Percentiles rank a stretch among this genome's conserved stretches.
phyloP scores from a whole-genome alignment of 2,797 vertebrate genomes.

The Pitangus sulphuratus region DNA sequence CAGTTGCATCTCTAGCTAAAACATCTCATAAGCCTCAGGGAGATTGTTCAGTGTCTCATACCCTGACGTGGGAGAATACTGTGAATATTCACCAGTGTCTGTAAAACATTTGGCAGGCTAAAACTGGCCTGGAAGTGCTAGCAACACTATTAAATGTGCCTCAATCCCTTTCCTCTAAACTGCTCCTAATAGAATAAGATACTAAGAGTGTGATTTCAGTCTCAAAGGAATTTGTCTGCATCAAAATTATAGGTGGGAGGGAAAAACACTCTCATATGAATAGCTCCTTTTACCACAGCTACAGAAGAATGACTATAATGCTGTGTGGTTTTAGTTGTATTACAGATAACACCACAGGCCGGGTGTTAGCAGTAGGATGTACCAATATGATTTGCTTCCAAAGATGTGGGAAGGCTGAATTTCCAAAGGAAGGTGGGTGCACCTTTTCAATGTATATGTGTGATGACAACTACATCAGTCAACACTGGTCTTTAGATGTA shows the following conservation, averaged over 20 bases:
- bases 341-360: background rate
- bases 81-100: background rate
- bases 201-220: background rate
- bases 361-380: background rate
- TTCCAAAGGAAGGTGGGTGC: background rate
- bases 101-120: background rate
- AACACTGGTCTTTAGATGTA: constrained; percentile 9
- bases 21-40: background rate
- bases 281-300: background rate
- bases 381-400: background rate
- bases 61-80: background rate
- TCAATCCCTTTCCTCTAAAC: background rate
- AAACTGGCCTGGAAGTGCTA: background rate
- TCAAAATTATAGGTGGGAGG: background rate
- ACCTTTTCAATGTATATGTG: background rate
- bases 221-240: constrained; percentile 14
- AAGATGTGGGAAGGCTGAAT: background rate
- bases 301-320: background rate
- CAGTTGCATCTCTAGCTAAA: background rate
- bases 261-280: background rate
- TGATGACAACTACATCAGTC: background rate
- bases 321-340: background rate
- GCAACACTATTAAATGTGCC: background rate
- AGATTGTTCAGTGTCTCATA: background rate
- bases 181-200: background rate